A percentile compares a stretch with the other conserved stretches of the same genome.
Conservation (phyloP, 2,113 vertebrate species). For the Phycodurus eques region DNA sequence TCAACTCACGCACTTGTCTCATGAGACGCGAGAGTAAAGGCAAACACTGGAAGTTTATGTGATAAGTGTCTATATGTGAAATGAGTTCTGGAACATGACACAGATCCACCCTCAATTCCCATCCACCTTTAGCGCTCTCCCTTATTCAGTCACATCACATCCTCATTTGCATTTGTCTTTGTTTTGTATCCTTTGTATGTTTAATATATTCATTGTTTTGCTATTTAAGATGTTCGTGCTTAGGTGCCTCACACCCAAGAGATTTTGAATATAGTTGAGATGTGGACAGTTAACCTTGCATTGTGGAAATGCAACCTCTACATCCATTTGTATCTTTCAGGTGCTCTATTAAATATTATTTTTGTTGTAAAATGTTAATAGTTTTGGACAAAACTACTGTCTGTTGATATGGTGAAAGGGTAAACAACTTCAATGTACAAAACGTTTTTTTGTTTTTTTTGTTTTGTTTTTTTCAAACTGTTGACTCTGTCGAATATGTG, state of each 20-base stretch:
- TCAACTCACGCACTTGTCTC: conserved; percentile 56
- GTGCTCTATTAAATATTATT: conserved; percentile 3
- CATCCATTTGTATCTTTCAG: conserved; percentile 3
- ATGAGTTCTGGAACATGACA: conserved; percentile 63
- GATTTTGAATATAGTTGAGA: conserved; percentile 1
- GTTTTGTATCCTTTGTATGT: conserved; percentile 48
- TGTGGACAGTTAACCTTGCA: not conserved
- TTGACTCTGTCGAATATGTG: not conserved
- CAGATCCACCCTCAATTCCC: conserved; percentile 10
- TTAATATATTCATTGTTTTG: conserved; percentile 25
- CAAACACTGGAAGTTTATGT: conserved; percentile 96
- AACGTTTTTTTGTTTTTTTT: not conserved
- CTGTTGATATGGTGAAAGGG: not conserved
- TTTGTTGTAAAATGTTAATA: not conserved
- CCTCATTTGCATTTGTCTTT: conserved; percentile 70
- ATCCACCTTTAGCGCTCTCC: conserved; percentile 44
- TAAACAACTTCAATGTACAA: not conserved
- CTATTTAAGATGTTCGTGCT: conserved; percentile 20
- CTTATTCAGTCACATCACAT: conserved; percentile 28
- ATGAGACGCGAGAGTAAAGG: conserved; percentile 51
- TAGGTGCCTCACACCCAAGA: conserved; percentile 2
- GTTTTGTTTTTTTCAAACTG: not conserved
- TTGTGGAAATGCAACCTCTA: not conserved
- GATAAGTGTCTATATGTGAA: conserved; percentile 92
- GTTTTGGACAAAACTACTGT: conserved; percentile 3